Evolutionary conservation across 2,797 vertebrate species (phyloP).

Genomic region (Pangasius krempfi): DNA sequence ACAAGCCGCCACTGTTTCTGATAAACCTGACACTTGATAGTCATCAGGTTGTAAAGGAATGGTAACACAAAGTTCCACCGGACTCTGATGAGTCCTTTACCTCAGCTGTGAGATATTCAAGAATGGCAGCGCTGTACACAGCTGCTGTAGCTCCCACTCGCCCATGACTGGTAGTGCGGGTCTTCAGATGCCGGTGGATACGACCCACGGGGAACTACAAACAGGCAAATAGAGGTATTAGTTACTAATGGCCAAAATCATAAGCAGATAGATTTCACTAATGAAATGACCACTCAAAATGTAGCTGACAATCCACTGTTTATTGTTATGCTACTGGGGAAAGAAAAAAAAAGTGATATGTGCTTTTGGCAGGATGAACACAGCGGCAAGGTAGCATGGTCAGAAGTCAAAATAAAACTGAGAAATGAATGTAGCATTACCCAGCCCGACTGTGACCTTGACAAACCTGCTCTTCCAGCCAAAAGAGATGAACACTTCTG

Average conservation of each 20-base stretch:
- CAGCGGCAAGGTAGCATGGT: too few species aligned
- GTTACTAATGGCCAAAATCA: not conserved
- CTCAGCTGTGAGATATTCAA: conserved; percentile 97
- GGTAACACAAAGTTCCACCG: not conserved
- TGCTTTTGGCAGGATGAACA: not conserved
- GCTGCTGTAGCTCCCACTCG: conserved; percentile 94
- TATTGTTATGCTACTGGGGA: not conserved
- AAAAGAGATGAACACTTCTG: not conserved
- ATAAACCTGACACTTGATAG: not conserved
- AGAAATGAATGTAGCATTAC: not conserved
- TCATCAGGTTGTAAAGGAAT: not conserved
- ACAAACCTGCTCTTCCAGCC: not conserved
- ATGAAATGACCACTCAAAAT: not conserved
- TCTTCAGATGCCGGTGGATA: conserved; percentile 96
- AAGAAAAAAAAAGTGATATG: not conserved
- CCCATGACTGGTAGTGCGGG: conserved; percentile 92
- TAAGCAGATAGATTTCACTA: not conserved
- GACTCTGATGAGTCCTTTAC: conserved; percentile 65
- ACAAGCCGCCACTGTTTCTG: not conserved
- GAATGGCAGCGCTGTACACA: conserved; percentile 95
- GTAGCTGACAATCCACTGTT: not conserved
- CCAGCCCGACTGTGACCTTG: not conserved
- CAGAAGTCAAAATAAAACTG: not conserved
- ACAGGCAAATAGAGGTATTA: not conserved
- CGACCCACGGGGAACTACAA: conserved; percentile 92